Evolutionary conservation across 2,113 vertebrate species (phyloP), one percentile per base, ranked within the genome.

Genomic region (Lanius ludovicianus): DNA sequence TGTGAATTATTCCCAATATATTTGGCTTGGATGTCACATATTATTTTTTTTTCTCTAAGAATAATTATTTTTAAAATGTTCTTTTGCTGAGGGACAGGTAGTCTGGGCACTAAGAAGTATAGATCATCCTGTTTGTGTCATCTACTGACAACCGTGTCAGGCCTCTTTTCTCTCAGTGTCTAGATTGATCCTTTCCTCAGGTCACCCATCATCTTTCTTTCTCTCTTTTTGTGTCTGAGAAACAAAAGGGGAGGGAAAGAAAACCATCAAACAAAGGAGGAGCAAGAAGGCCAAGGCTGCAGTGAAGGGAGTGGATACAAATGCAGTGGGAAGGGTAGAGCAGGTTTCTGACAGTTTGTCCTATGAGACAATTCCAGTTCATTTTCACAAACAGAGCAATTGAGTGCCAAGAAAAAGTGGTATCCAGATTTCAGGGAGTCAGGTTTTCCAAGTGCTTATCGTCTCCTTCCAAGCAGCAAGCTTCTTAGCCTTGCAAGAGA

Each of bases 151-250:
- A 56, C 28, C n/a, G 25, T 37, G 31, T 83, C 75, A 92, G 57
- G 11, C 46, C 33, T 85, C 78, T 95, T 95, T 96, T 96, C 70
- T 95, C 55, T 83, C 47, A 10, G 19, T 46, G 30, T 87, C 74
- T 89, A 75, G 81, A 94, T 41, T 79, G 70, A 91, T 95, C 53
- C 70, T 88, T 91, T 94, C 65, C 37, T 89, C 56, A 41, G 70
- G 67, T 92, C 92, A 90, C 68, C 22, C 47, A 42, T 84, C 73
- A 92, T 89, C 68, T 91, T 64, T 82, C 84, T 93, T 84, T 70
- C 24, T 89, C 23, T 64, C 28, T 87, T 78, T 91, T 64, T 70
- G 42, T 89, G 60, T 70, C 39, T 59, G 52, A 87, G 73, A 74
- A 83, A 87, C 78, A 96, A 95, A 91, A 83, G 53, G 11, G 15